Evolutionary conservation across 2,888 invertebrate species (phyloP).

Genomic region (Endomychus coccineus): DNA sequence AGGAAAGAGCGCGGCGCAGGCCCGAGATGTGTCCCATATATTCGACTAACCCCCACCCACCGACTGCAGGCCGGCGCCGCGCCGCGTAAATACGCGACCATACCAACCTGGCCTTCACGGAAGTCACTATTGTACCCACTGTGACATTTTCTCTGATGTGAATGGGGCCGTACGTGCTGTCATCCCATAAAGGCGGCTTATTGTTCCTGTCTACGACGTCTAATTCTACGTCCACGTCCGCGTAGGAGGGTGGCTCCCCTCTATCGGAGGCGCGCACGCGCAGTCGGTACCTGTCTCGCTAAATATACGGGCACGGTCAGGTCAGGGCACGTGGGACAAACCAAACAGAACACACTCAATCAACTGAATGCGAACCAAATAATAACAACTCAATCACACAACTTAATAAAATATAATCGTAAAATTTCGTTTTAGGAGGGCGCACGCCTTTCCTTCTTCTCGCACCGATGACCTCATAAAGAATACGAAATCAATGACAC

Average conservation of each 20-base stretch:
- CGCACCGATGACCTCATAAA: too few relatives aligned
- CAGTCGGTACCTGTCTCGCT: constrained; percentile 95
- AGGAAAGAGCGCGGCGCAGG: constrained; percentile 13
- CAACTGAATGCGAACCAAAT: constrained; percentile 29
- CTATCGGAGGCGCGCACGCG: constrained; percentile 95
- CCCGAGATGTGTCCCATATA: constrained; percentile 10
- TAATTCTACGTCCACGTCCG: constrained; percentile 96
- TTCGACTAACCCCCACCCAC: too few relatives aligned
- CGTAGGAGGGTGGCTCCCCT: constrained; percentile 85
- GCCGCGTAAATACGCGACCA: constrained; percentile 35
- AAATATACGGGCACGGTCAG: constrained; percentile 64
- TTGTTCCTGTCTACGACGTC: constrained; percentile 98
- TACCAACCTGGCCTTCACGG: constrained; percentile 97
- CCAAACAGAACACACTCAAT: constrained; percentile 42
- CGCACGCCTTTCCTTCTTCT: constrained; percentile 13
- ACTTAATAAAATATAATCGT: constrained; percentile 31
- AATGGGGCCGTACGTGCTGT: constrained; percentile 92
- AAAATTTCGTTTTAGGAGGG: constrained; percentile 15
- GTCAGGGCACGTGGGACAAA: constrained; percentile 58
- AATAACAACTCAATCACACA: constrained; percentile 41
- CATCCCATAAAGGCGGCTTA: constrained; percentile 96
- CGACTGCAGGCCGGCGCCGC: constrained; percentile 14
- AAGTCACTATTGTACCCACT: constrained; percentile 97
- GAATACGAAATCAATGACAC: too few relatives aligned
- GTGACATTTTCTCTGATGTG: constrained; percentile 98